Base-by-base conservation (phyloP, 2,888 invertebrate species). In the Dryococelus australis region DNA sequence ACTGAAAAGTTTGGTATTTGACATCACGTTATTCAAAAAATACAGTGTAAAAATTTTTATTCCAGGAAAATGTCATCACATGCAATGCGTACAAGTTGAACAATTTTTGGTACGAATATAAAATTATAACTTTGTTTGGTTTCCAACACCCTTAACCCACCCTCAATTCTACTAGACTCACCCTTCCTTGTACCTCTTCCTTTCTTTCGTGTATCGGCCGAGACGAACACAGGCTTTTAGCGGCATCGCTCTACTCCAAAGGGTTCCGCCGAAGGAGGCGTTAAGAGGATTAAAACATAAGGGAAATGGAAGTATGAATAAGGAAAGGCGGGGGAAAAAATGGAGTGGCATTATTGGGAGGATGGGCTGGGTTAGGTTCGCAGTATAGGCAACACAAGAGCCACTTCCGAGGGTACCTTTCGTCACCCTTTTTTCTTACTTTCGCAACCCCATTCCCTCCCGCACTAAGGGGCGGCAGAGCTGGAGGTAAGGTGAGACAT, bases 231-330 rank as follows among this genome's bases (percentile, higher is more conserved):
- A 65, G 65, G 65, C 65, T 65, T 65, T 65, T 65, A 65, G 65
- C 65, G 65, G 65, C 65, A 65, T 65, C 65, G 65, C 65, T 24
- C 65, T 65, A 8, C 65, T 5, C 65, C 24, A 24, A 65, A 65
- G 65, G 65, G 65, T 20, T n/a, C 65, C 65, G 65, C 65, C 5
- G 65, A 5, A 65, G 65, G 4, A 65, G 65, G 65, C 65, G 65
- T 65, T 65, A 65, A 65, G 65, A 65, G 65, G 65, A 65, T 65
- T 65, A 65, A 65, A 65, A 65, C 65, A 65, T 65, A 65, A 65
- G 65, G 24, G 16, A 24, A 65, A 24, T 24, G 65, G 65, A 65
- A 65, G 65, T 20, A 20, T 65, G 65, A 65, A 65, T 65, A 65
- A 65, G 24, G 65, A 20, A 24, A 24, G 65, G n/a, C n/a, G n/a